Conservation (phyloP, 2,113 vertebrate species). For the Lycocorax pyrrhopterus region DNA sequence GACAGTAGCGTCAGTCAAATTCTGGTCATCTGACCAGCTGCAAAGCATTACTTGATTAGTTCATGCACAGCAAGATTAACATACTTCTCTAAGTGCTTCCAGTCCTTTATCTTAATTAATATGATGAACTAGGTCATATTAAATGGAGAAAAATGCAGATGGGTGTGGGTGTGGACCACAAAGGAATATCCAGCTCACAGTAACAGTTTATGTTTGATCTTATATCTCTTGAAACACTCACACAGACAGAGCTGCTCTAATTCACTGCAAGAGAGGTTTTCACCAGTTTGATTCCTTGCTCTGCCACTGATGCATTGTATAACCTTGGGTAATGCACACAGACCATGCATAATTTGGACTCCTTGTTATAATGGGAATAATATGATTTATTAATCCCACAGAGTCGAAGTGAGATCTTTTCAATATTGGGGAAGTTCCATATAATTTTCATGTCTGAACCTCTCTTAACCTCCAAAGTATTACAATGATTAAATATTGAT, state of each 20-base stretch:
- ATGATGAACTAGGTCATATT: not conserved
- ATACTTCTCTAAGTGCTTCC: not conserved
- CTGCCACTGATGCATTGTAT: not conserved
- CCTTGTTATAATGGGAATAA: not conserved
- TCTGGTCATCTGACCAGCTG: constrained; percentile 7
- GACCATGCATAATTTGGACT: not conserved
- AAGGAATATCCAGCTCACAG: not conserved
- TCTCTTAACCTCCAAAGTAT: constrained; percentile 51
- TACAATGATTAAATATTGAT: constrained; percentile 61
- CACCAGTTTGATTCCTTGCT: not conserved
- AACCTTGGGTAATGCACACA: not conserved
- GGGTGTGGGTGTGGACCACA: not conserved
- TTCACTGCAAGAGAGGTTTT: not conserved
- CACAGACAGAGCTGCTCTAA: not conserved
- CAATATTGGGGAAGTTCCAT: not conserved
- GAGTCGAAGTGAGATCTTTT: not conserved
- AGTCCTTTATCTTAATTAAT: not conserved
- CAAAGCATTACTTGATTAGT: not conserved
- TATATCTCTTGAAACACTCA: not conserved
- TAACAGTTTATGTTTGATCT: not conserved
- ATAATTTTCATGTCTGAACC: constrained; percentile 35
- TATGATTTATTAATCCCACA: constrained; percentile 27
- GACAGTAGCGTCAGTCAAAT: not conserved
- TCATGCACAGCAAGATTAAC: not conserved
- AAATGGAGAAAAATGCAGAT: not conserved